A percentile compares a stretch with the other conserved stretches of the same genome.
These are phyloP conservation scores for Galaxias olidus DNA, from an alignment of 2,797 vertebrate species.

Conservation along the genomic window DNA sequence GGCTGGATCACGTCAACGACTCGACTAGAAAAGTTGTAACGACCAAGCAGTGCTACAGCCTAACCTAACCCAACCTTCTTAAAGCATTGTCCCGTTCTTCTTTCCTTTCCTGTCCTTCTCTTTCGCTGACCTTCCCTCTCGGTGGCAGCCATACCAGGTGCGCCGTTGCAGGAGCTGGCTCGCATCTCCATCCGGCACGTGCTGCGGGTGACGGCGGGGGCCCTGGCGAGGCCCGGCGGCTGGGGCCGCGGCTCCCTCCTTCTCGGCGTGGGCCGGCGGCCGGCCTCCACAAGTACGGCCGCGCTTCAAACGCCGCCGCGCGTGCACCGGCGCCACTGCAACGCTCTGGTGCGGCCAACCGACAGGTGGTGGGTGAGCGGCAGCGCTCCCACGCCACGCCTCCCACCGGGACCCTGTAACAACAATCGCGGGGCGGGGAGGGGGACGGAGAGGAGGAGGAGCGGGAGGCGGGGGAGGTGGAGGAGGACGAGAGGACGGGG, in stretches of 20 bases:
- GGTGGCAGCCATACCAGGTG: slow-evolving; percentile 88
- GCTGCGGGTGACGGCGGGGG: slow-evolving; percentile 78
- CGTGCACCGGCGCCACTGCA: slow-evolving; percentile 85
- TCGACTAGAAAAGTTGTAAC: neutral
- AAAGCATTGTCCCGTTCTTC: neutral
- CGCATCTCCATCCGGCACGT: slow-evolving; percentile 91
- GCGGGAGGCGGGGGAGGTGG: slow-evolving; percentile 37
- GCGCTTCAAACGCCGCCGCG: slow-evolving; percentile 86
- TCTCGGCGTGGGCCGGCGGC: slow-evolving; percentile 64
- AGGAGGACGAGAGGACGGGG: slow-evolving; percentile 28
- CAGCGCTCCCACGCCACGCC: slow-evolving; percentile 63
- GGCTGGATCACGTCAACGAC: too few species aligned
- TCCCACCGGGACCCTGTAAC: slow-evolving; percentile 82
- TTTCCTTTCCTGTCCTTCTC: neutral
- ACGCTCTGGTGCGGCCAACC: slow-evolving; percentile 88
- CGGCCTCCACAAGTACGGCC: slow-evolving; percentile 79
- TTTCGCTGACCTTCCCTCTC: neutral
- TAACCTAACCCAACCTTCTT: neutral
- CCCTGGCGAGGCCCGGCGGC: slow-evolving; percentile 48
- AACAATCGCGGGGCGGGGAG: slow-evolving; percentile 76
- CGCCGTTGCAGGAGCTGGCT: slow-evolving; percentile 89
- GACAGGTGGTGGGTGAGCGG: slow-evolving; percentile 77
- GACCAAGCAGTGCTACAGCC: neutral
- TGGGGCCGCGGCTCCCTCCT: slow-evolving; percentile 71
- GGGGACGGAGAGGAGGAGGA: slow-evolving; percentile 37